These are phyloP conservation scores for Miichthys miiuy DNA, from an alignment of 2,797 vertebrate genomes.

Conservation along the genomic window DNA sequence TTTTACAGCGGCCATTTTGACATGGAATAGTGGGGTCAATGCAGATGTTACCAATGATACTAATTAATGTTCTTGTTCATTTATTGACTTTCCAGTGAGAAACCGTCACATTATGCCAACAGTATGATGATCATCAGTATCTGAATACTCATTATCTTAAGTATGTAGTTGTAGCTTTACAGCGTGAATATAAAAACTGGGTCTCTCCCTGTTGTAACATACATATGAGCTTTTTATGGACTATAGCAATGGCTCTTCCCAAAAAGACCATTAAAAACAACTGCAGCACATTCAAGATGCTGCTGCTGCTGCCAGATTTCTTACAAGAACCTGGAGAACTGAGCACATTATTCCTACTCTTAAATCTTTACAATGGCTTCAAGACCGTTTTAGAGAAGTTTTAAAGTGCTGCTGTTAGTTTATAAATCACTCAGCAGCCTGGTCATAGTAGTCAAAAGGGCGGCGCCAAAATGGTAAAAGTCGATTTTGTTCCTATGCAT, in stretches of 20 bases:
- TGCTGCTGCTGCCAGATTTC: slow-evolving; percentile 26
- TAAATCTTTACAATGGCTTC: slow-evolving; percentile 29
- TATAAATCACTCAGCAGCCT: slow-evolving; percentile 42
- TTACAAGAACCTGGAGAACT: slow-evolving; percentile 25
- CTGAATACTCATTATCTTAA: not conserved
- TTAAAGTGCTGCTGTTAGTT: slow-evolving; percentile 27
- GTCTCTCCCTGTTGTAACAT: not conserved
- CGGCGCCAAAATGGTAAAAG: not conserved
- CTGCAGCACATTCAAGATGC: slow-evolving; percentile 1
- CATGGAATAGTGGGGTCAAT: too few relatives aligned
- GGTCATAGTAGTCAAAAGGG: not conserved
- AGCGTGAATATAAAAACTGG: not conserved
- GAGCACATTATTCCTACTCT: slow-evolving; percentile 28
- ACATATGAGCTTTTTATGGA: not conserved
- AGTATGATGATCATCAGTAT: not conserved
- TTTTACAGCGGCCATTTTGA: too few relatives aligned
- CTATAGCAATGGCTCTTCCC: not conserved
- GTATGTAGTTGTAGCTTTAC: not conserved
- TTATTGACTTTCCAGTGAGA: not conserved
- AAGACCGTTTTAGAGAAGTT: slow-evolving; percentile 16
- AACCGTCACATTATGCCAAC: not conserved
- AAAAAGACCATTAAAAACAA: not conserved
- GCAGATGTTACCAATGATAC: too few relatives aligned
- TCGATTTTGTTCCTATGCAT: not conserved
- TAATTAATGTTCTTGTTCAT: too few relatives aligned